Evolutionary conservation across 2,797 vertebrate species (phyloP), one percentile per base, ranked within the genome.

Genomic region (Sarcoramphus papa): DNA sequence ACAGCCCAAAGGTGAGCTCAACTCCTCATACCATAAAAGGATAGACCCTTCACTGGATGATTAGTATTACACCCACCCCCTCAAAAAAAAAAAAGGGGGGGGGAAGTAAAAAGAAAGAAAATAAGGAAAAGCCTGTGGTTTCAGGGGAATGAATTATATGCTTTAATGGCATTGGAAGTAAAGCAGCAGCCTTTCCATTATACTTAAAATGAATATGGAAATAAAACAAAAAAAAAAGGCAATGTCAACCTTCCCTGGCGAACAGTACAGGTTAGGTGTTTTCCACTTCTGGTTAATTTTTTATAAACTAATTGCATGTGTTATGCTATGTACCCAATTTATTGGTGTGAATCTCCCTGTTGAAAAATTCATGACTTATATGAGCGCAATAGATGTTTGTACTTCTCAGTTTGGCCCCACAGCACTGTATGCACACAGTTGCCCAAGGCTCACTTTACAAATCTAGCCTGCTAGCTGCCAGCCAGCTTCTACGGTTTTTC

Each of bases 1-100:
- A 93, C 20, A 91, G 40, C 64, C 86, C 96, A 97, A 93, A 92
- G 60, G 84, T 92, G 75, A 94, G 72, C 33, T 95, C 75, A 87
- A 33, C 48, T 94, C 10, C 47, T 94, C 14, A 24, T 59, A 69
- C 90, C 65, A 45, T 88, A 75, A 78, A 94, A 94, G 78, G 90
- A 54, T 75, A 91, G 93, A 91, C 15, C 35, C 21, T 88, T 96
- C 84, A 75, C 22, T 65, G 64, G 57, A 78, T 91, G 77, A 87
- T 92, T 92, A 85, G 60, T 57, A 91, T 92, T 72, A 80, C 22
- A 83, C 56, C 25, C 51, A 56, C 8, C 6, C 3, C 12, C 7
- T 30, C 18, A 37, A 56, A 76, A 28, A 28, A 48, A 20, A 35
- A 37, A 7, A 19, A 60, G 31, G 4, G 37, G 37, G 4, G 37